Percentiles rank a stretch among this genome's conserved stretches.
Evolutionary conservation across 2,113 vertebrate genomes (phyloP).

Genomic region (Tetraodon nigroviridis): DNA sequence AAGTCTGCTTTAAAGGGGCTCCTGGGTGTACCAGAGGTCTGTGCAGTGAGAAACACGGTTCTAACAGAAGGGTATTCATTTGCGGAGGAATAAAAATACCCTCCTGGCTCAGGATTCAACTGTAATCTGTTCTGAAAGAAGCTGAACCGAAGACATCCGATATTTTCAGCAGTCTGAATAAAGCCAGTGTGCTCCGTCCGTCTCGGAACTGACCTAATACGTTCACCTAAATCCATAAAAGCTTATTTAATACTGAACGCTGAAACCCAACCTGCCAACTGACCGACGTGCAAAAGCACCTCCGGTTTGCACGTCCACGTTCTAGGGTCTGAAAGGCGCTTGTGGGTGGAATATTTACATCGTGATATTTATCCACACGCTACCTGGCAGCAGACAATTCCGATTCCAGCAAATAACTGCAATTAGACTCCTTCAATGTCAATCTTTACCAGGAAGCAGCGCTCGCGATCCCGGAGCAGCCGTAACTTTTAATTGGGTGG

Average conservation of each 20-base stretch:
- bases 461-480: slow-evolving; percentile 13
- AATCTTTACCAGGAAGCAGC: slow-evolving; percentile 25
- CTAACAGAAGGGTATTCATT: slow-evolving; percentile 7
- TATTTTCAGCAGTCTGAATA: slow-evolving; percentile 14
- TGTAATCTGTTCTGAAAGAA: not conserved
- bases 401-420: slow-evolving; percentile 42
- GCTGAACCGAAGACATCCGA: slow-evolving; percentile 4
- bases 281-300: too few relatives aligned
- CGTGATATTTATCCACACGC: slow-evolving; percentile 34
- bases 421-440: slow-evolving; percentile 41
- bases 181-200: not conserved
- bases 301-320: slow-evolving; percentile 1
- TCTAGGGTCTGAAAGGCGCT: not conserved
- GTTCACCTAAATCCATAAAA: too few relatives aligned
- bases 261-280: too few relatives aligned
- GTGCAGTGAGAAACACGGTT: not conserved
- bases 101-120: not conserved
- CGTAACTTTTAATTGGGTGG: slow-evolving; percentile 45
- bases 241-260: too few relatives aligned
- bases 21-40: not conserved
- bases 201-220: not conserved
- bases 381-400: slow-evolving; percentile 34
- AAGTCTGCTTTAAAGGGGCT: not conserved
- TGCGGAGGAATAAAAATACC: not conserved
- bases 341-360: slow-evolving; percentile 22